Evolutionary conservation across 2,888 invertebrate genomes (phyloP), one percentile per base, ranked within the genome.

Genomic region (Drosophila nr. perissopoda): DNA sequence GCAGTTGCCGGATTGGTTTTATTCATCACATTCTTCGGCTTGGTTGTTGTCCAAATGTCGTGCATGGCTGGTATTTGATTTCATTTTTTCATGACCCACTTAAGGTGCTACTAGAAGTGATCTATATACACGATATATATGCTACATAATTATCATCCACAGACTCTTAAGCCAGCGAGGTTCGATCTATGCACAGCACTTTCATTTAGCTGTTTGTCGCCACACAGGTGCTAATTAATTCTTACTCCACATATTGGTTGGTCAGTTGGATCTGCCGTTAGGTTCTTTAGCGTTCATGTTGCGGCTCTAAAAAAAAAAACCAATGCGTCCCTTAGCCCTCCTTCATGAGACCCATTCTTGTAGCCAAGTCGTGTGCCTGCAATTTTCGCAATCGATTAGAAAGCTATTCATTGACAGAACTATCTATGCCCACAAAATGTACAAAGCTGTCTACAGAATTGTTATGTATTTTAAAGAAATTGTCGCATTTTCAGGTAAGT

Each of bases 91-190:
- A 77, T 88, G 87, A 90, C 87, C 87, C 75, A 87, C 67, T 62
- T 66, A 81, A 85, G 85, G 90, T 90, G 85, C 87, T 86, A 85
- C 85, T 81, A 90, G 90, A 90, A 85, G 72, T 85, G 89, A 72
- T 86, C 85, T 86, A 90, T 77, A 85, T 88, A 75, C 52, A 59
- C 27, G 18, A 21, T 10, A 38, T 34, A 49, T 48, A 63, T 38
- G 31, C 46, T 25, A 46, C 2, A 48, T 36, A 57, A 18, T 54
- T 54, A 76, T 72, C 46, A 31, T 63, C 34, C 34, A 46, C 40
- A 46, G 34, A 54, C 7, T 7, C 34, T 11, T 25, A 25, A 16
- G 16, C 31, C 7, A 33, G 21, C 25, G 21, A 53, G n/a, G n/a
- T 56, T 27, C 21, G 11, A 49, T 56, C 49, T 59, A 62, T 48